These are phyloP conservation scores for Entomobrya multifasciata DNA, from an alignment of 2,888 invertebrate genomes.

Conservation along the genomic window DNA sequence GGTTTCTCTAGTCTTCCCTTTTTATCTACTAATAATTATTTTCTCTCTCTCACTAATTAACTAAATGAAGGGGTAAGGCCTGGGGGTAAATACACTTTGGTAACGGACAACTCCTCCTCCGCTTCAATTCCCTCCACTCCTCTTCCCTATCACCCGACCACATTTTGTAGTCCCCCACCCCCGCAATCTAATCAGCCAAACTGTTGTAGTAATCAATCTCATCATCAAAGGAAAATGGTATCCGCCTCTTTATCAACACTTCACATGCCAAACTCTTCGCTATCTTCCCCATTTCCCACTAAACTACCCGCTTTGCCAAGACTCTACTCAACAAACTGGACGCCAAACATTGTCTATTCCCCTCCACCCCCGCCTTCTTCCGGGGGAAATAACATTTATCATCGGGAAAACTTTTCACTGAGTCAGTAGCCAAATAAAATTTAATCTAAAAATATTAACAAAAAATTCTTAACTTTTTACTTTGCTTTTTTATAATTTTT, in stretches of 20 bases:
- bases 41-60: not conserved
- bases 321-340: constrained; percentile 79
- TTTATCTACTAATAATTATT: not conserved
- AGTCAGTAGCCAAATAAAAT: too few species aligned
- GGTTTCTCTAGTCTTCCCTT: too few species aligned
- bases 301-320: constrained; percentile 78
- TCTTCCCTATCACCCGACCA: not conserved
- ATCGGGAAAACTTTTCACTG: constrained; percentile 75
- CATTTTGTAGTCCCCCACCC: constrained; percentile 46
- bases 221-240: constrained; percentile 76
- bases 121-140: too few species aligned
- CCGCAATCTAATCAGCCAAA: too few species aligned
- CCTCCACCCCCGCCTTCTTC: constrained; percentile 48
- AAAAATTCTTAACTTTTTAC: constrained; percentile 6
- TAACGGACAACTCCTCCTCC: too few species aligned
- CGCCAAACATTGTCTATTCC: constrained; percentile 78
- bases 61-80: constrained; percentile 52
- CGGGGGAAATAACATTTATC: too few species aligned
- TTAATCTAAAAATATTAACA: too few species aligned
- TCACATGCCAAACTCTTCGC: constrained; percentile 77
- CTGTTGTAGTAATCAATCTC: constrained; percentile 54
- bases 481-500: constrained; percentile 14
- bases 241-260: constrained; percentile 79
- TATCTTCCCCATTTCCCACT: too few species aligned
- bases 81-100: constrained; percentile 57